Base-by-base conservation (phyloP, 92 coral and sea anemone species). In the Paragorgia papillata region DNA sequence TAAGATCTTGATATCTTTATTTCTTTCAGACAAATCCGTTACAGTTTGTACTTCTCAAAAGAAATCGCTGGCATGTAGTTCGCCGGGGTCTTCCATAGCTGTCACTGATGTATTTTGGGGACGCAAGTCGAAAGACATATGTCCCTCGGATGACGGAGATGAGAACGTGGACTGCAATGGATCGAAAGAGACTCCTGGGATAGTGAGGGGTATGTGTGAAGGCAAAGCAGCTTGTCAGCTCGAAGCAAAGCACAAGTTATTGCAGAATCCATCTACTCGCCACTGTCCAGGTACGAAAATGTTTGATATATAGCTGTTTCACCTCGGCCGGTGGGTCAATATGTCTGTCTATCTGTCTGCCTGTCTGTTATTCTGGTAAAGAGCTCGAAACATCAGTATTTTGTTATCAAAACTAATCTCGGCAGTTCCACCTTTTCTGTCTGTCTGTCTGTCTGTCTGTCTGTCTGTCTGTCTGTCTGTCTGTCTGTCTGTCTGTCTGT, bases 121-220 rank as follows among this genome's bases (percentile, higher is more conserved):
- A 18, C 83, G 97, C 9, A 29, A 63, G 33, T 90, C 97, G 13
- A 83, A 88, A 10, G 89, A 90, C 39, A 86, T 93, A 26, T 93
- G 97, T 54, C 97, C 97, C 32, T 93, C 97, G 24, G 97, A 93
- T 30, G 97, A 93, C 56, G 97, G 97, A 8, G 97, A 93, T 56
- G 97, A 90, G 4, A 73, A 81, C 39, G 85, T 82, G 30, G 79
- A 93, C 61, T 93, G 97, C 66, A 80, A 51, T 43, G 82, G 85
- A 18, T 89, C 97, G 31, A 90, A 92, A 35, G 95, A 90, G 66
- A 82, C 95, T 0, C 83, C 86, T 25, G 90, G 79, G 28, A 89
- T 91, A n/a, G 96, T 95, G 39, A 95, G 90, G 79, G 79, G 85
- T 26, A 86, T 86, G 92, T 95, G 99, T 63, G 97, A 95, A 62